Conservation (phyloP, 1,140 invertebrate genomes). For the Brachystomella parvula region DNA sequence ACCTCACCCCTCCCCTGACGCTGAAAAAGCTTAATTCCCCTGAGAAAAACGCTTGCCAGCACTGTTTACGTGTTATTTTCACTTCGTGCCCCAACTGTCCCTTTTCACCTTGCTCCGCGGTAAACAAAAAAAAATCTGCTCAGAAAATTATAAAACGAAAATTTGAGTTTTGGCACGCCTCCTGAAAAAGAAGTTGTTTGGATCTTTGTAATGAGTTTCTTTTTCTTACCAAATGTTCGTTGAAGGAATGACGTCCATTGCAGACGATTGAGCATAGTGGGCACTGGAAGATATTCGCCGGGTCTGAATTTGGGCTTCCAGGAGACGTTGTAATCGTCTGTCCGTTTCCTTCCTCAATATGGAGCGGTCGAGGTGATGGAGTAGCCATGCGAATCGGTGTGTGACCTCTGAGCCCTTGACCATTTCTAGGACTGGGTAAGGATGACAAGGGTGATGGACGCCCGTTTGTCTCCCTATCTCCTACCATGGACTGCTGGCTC, state of each 20-base stretch:
- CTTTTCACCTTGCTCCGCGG: no score
- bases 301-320: constrained; percentile 25
- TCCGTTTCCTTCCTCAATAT: neutral
- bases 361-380: neutral
- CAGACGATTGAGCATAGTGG: constrained; percentile 31
- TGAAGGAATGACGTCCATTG: constrained; percentile 34
- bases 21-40: no score
- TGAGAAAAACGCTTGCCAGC: no score
- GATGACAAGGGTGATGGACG: neutral
- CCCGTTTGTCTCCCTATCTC: neutral
- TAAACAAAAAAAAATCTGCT: no score
- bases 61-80: no score
- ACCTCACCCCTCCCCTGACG: no score
- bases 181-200: no score
- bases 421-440: neutral
- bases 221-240: constrained; percentile 36
- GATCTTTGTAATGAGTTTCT: no score
- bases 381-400: neutral
- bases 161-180: no score
- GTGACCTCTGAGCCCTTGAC: neutral
- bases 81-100: no score
- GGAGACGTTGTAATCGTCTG: constrained; percentile 15
- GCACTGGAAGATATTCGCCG: constrained; percentile 34
- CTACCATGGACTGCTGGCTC: neutral
- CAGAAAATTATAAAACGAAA: no score